Base-by-base conservation (phyloP, 1,140 invertebrate species). In the Brachionus asplanchnoidis region DNA sequence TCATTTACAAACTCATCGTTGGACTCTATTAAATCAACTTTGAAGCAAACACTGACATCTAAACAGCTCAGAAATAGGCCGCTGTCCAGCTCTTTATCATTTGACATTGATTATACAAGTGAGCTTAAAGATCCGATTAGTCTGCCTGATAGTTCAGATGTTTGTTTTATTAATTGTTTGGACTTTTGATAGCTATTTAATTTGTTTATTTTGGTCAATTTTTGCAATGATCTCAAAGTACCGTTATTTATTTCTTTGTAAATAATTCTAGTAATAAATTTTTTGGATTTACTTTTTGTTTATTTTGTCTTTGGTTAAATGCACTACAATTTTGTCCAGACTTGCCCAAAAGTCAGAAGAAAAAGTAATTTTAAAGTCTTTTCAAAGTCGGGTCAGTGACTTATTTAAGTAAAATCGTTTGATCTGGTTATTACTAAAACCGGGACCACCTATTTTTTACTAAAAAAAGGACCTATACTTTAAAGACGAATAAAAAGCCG, bases 141-240 rank as follows among this genome's bases (percentile, higher is more conserved):
- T 36, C 42, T 73, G 44, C 32, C 40, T 3, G 68, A 73, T 73
- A 28, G 7, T 17, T 32, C 66, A 32, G 68, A 73, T 44, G 68
- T 40, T 73, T 73, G 68, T 20, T 73, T 73, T 73, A 73, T 73
- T 42, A 17, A 73, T 73, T 73, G 68, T 73, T 42, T 73, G 32
- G 68, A 73, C 17, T 73, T 73, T 73, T 73, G 28, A 68, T 17
- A 44, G 11, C 17, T 20, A n/a, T 73, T 73, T 17, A 11, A 17
- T 42, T 73, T 73, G 66, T n/a, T 23, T 14, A 68, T 68, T 68
- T 23, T 68, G 26, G 9, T 32, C 9, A 32, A 32, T 68, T 68
- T 40, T 28, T 40, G 23, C 12, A 17, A 40, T 32, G 26, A 68
- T 68, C 66, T 28, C 26, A 68, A 14, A 6, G 12, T 40, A 14